Percentiles rank a stretch among this genome's conserved stretches.
Evolutionary conservation across 2,113 vertebrate species (phyloP).

Genomic region (Paramormyrops kingsleyae): DNA sequence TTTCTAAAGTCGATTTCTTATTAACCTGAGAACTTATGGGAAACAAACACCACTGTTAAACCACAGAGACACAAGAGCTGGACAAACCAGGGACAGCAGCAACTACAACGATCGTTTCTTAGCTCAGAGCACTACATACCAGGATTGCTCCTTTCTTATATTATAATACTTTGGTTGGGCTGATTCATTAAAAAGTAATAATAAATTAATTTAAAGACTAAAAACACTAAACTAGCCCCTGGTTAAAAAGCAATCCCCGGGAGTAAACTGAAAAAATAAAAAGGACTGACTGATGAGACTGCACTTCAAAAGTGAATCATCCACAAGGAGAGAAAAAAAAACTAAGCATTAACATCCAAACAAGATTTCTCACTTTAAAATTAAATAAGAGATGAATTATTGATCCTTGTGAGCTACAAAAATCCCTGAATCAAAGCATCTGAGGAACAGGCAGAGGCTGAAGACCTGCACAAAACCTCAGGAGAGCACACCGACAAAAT

Average conservation of each 20-base stretch:
- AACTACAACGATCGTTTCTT: conserved; percentile 9
- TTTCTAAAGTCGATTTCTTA: conserved; percentile 9
- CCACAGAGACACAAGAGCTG: neutral
- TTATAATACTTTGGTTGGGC: neutral
- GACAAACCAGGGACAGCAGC: neutral
- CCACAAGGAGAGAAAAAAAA: neutral
- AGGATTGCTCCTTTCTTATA: neutral
- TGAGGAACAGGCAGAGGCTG: neutral
- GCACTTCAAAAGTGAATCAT: conserved; percentile 17
- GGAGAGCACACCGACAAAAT: neutral
- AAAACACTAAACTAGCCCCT: neutral
- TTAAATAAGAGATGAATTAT: conserved; percentile 23
- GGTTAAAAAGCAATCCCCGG: neutral
- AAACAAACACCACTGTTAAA: neutral
- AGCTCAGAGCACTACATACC: neutral
- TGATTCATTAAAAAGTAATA: neutral
- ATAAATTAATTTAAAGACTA: neutral
- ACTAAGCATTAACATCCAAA: conserved; percentile 23
- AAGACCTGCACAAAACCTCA: neutral
- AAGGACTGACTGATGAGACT: conserved; percentile 10
- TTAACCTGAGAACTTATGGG: neutral
- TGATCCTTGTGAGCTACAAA: conserved; percentile 6
- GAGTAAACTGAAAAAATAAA: conserved; percentile 4
- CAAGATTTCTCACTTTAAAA: conserved; percentile 23
- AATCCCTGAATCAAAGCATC: conserved; percentile 12